Base-by-base conservation (phyloP, 2,113 vertebrate genomes). In the Lucifuga dentata region DNA sequence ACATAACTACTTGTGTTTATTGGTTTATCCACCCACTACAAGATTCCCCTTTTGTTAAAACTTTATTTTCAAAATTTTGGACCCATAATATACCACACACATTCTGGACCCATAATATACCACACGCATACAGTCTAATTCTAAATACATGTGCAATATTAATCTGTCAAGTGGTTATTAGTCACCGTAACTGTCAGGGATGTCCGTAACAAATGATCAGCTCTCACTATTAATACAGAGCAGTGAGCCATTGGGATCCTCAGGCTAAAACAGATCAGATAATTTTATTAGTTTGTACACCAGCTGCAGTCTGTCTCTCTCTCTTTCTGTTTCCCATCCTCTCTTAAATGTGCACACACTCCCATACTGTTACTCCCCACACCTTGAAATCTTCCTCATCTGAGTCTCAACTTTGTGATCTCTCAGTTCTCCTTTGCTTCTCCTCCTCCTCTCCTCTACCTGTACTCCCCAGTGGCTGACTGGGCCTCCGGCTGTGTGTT, bases 231-330 rank as follows among this genome's bases (percentile, higher is more conserved):
- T 59, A 72, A 52, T 76, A 70, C 52, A 33, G 71, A 74, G 76
- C 72, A 60, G 74, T 63, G 39, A 56, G 55, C 33, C 65, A 60
- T 40, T 60, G 70, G 52, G 29, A 49, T 78, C 69, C 39, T 46
- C 12, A 3, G 71, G 46, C 70, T 76, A 5, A 50, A 60, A 82
- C 41, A 62, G 69, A 69, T 83, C 76, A 64, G 71, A 82, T 73
- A 77, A 88, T 57, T 79, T 79, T 71, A 92, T 88, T 88, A 88
- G 52, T 66, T 77, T 68, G 61, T 80, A 71, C 32, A 41, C 17
- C 52, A 64, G 58, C 52, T 21, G 5, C 38, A 24, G 40, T 2
- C 57, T 16, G 26, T 46, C 48, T 16, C 49, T 62, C 29, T 52
- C 36, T 56, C 43, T 56, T n/a, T 65, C 40, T 8, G 19, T 35